Conservation (phyloP, 2,113 vertebrate species). For the Tragelaphus scriptus region DNA sequence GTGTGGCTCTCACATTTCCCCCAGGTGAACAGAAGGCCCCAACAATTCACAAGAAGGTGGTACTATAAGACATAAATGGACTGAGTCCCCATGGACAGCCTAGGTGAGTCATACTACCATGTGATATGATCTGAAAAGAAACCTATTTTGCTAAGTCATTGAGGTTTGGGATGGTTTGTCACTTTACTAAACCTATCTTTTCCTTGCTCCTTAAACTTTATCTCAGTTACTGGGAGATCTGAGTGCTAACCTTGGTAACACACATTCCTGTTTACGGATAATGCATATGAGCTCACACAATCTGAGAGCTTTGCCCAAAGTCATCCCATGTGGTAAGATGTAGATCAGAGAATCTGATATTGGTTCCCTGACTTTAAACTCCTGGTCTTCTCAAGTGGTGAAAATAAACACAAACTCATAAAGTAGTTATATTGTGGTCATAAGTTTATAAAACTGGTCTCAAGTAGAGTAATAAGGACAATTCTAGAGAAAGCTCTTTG, state of each 20-base stretch:
- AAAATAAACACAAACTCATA: not conserved
- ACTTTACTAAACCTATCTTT: not conserved
- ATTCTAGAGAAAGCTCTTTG: not conserved
- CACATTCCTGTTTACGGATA: not conserved
- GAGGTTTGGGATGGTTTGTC: not conserved
- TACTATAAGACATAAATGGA: not conserved
- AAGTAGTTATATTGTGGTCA: not conserved
- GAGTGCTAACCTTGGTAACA: not conserved
- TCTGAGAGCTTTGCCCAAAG: not conserved
- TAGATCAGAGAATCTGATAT: not conserved
- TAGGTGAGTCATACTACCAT: not conserved
- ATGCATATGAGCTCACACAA: not conserved
- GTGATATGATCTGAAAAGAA: not conserved
- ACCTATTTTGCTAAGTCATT: not conserved
- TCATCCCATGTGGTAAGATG: accelerated
- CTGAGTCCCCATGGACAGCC: not conserved
- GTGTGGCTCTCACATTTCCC: not conserved
- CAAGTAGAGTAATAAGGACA: not conserved
- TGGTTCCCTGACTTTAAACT: not conserved
- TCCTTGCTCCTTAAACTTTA: not conserved
- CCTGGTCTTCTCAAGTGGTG: not conserved
- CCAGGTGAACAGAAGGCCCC: accelerated
- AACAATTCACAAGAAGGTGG: not conserved
- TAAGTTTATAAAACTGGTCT: slow-evolving; percentile 1
- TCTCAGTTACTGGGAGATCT: not conserved